Evolutionary conservation across 2,113 vertebrate genomes (phyloP).

Genomic region (Ceyx margarethae): DNA sequence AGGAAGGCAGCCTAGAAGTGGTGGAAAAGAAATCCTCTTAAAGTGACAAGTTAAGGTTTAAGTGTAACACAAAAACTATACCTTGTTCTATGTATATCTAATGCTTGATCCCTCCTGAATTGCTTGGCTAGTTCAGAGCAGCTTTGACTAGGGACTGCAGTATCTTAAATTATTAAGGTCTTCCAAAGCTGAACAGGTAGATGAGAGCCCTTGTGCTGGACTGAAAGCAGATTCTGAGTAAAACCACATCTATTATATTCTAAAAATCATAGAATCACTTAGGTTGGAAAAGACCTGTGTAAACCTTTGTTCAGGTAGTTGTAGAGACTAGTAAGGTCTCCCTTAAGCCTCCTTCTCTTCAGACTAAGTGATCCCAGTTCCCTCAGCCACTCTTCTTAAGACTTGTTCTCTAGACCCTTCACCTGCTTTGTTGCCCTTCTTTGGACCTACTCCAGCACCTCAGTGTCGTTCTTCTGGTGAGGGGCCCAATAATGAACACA

Average conservation of each 20-base stretch:
- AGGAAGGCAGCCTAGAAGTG: background rate
- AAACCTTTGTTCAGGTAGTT: too few species aligned
- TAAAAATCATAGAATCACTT: background rate
- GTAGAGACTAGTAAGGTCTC: too few species aligned
- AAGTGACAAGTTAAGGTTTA: background rate
- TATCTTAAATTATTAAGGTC: background rate
- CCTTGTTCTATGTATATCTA: background rate
- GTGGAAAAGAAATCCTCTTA: background rate
- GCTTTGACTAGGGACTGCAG: background rate
- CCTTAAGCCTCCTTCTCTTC: too few species aligned
- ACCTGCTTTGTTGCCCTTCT: too few species aligned
- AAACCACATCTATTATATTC: accelerated
- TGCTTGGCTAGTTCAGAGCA: background rate
- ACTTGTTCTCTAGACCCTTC: too few species aligned
- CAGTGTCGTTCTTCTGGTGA: too few species aligned
- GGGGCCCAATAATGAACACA: too few species aligned
- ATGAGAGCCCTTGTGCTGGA: background rate
- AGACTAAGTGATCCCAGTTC: too few species aligned
- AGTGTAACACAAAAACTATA: background rate
- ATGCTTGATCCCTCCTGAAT: background rate
- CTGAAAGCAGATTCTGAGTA: background rate
- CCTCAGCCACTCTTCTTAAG: too few species aligned
- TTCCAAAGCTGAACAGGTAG: background rate
- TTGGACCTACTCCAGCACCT: too few species aligned
- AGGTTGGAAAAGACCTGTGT: too few species aligned